phyloP scores from a whole-genome alignment of 2,113 vertebrate genomes.

The Drymodes brunneopygia region DNA sequence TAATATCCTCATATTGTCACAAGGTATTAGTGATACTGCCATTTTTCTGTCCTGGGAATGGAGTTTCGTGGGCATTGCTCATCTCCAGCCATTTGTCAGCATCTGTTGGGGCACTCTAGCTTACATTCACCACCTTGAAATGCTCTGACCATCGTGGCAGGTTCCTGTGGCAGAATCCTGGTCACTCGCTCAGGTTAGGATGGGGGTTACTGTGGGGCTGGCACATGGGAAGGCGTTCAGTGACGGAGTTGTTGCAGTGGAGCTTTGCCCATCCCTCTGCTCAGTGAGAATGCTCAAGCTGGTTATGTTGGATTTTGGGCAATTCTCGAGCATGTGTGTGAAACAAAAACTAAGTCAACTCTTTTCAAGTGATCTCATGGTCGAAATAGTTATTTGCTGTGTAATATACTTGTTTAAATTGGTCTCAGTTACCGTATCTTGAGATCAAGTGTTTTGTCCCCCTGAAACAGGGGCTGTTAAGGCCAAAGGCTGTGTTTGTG shows the following conservation, averaged over 20 bases:
- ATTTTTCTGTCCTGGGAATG: background rate
- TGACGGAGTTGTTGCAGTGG: background rate
- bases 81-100: background rate
- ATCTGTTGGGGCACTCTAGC: background rate
- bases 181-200: background rate
- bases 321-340: background rate
- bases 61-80: background rate
- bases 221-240: rapidly evolving
- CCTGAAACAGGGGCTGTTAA: background rate
- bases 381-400: background rate
- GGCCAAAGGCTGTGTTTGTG: background rate
- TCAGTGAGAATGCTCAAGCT: background rate
- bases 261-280: rapidly evolving
- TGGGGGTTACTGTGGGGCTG: background rate
- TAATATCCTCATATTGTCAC: background rate
- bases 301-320: background rate
- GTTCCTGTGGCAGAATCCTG: background rate
- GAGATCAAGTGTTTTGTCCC: background rate
- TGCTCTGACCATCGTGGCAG: background rate
- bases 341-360: background rate
- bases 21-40: background rate
- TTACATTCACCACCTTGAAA: background rate
- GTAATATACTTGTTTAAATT: background rate
- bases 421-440: background rate
- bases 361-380: background rate